Base-by-base conservation (phyloP, 2,888 invertebrate species). In the Tipula helvola region DNA sequence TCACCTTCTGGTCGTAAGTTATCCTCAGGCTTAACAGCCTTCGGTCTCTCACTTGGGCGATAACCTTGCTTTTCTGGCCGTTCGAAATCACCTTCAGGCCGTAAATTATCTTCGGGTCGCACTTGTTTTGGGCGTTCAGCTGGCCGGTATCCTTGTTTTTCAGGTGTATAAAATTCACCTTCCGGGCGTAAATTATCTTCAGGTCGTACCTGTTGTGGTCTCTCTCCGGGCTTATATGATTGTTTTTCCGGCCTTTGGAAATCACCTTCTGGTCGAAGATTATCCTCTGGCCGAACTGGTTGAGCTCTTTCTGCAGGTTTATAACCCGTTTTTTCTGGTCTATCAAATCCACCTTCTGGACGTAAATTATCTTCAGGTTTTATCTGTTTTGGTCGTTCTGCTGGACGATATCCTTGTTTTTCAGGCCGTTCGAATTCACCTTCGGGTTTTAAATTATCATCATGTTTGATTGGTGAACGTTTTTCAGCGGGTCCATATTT, bases 51-150 rank as follows among this genome's bases (percentile, higher is more conserved):
- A 36, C 92, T 93, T 3, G 92, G 92, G 2, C 89, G 87, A 91
- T 90, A 86, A 90, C 89, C 5, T 91, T 92, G 71, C 91, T 90
- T 86, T 44, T 90, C 90, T 3, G 92, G 92, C 86, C 91, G 90
- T 88, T 92, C 92, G 88, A 93, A 93, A 52, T 92, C 92, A 36
- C 93, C 93, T 89, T 94, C 93, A 0, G 93, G 92, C 83, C 93
- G 92, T 42, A 93, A 89, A 88, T 94, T 94, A 88, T 92, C 91
- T 89, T 91, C 92, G 1, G 92, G 92, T 87, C 89, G 90, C 10
- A 91, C 90, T 86, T 90, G 92, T 86, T 90, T 90, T 8, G 91
- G 92, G 88, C 89, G 28, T 88, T 93, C 93, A 36, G 92, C 93
- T 1, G 93, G 92, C 0, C 89, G 88, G 89, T 91, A 90, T 88